Percentiles rank a stretch among this genome's conserved stretches.
Evolutionary conservation across 2,113 vertebrate genomes (phyloP).

Genomic region (Gobius niger): DNA sequence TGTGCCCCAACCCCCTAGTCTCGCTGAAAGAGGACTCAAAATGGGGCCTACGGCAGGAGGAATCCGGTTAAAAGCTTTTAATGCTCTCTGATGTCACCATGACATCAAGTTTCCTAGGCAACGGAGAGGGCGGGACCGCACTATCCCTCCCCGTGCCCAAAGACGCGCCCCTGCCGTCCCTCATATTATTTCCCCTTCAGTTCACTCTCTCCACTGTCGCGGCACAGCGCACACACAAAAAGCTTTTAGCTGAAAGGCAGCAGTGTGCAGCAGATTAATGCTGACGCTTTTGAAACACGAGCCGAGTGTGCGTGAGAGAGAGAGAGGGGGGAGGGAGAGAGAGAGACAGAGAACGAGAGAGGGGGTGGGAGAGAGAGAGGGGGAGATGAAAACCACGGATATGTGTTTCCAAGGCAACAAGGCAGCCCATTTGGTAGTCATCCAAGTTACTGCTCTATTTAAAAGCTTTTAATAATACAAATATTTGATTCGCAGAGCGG

Average conservation of each 20-base stretch:
- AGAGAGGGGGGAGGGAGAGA: neutral
- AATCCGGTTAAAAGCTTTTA: conserved; percentile 99
- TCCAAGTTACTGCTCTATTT: conserved; percentile 68
- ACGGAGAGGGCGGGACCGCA: conserved; percentile 84
- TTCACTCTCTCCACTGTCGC: conserved; percentile 68
- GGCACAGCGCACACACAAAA: conserved; percentile 80
- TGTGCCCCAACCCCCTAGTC: conserved; percentile 83
- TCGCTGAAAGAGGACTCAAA: conserved; percentile 92
- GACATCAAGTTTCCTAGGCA: conserved; percentile 99
- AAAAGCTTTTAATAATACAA: conserved; percentile 82
- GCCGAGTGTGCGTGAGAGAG: conserved; percentile 54
- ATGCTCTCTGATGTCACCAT: conserved; percentile 93
- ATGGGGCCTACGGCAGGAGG: conserved; percentile 97
- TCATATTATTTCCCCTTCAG: conserved; percentile 19
- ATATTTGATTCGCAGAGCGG: conserved; percentile 38
- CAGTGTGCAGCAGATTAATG: conserved; percentile 80
- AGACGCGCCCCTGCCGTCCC: conserved; percentile 52
- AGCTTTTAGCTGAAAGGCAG: conserved; percentile 99
- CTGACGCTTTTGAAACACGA: conserved; percentile 91
- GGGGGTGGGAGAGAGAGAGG: conserved; percentile 3
- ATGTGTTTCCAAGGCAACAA: conserved; percentile 73
- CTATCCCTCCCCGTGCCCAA: conserved; percentile 57
- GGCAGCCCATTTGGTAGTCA: conserved; percentile 51
- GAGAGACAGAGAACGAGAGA: neutral
- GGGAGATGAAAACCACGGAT: conserved; percentile 21